These are phyloP conservation scores for Cantharis flavilabris DNA, from an alignment of 2,888 invertebrate genomes.

Conservation along the genomic window DNA sequence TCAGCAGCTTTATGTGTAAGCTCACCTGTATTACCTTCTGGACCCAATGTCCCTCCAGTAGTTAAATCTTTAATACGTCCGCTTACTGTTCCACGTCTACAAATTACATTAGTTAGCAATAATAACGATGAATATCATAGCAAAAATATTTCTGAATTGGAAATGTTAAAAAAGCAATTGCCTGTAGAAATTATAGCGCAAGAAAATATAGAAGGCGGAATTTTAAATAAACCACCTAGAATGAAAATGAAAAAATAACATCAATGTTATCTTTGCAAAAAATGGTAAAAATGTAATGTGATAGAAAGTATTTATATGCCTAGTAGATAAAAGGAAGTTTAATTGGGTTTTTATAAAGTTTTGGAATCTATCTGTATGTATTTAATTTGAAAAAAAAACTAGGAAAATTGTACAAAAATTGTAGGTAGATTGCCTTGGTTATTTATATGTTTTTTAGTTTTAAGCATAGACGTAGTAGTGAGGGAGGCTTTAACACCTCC, in stretches of 20 bases:
- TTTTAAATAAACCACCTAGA: slow-evolving; percentile 52
- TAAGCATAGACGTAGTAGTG: neutral
- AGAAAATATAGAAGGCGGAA: slow-evolving; percentile 41
- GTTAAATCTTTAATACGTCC: slow-evolving; percentile 63
- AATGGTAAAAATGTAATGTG: slow-evolving; percentile 37
- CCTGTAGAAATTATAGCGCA: slow-evolving; percentile 17
- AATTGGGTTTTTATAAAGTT: neutral
- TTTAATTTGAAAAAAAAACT: neutral
- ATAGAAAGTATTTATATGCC: slow-evolving; percentile 15
- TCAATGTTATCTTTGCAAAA: slow-evolving; percentile 41
- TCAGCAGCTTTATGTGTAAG: slow-evolving; percentile 65
- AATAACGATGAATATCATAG: slow-evolving; percentile 42
- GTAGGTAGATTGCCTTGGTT: neutral
- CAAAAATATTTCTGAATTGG: slow-evolving; percentile 31
- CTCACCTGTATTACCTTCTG: slow-evolving; percentile 62
- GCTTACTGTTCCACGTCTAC: slow-evolving; percentile 61
- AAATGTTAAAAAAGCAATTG: slow-evolving; percentile 27
- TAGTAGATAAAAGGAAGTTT: neutral
- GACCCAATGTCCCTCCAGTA: slow-evolving; percentile 58
- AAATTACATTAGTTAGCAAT: slow-evolving; percentile 54
- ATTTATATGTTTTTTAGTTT: neutral
- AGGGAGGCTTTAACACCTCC: too few relatives aligned
- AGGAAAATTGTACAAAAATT: neutral
- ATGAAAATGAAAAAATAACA: slow-evolving; percentile 59
- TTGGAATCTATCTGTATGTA: neutral